Base-by-base conservation (phyloP, 2,113 vertebrate species). In the Pygoscelis antarcticus region DNA sequence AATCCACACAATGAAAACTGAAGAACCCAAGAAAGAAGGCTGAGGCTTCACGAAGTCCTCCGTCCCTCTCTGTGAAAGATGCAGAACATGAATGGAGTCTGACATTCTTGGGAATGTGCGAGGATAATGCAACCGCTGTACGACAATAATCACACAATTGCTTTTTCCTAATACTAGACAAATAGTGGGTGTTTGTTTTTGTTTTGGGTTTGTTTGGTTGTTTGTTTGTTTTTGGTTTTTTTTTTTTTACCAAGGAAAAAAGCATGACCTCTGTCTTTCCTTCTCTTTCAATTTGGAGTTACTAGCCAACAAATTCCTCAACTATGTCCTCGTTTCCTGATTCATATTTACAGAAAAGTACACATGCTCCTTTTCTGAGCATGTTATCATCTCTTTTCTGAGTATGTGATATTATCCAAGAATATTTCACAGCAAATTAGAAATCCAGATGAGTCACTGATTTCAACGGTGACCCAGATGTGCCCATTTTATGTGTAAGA, bases 381-480 rank as follows among this genome's bases (percentile, higher is more conserved):
- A 42, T 72, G 57, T 3, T n/a, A 74, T 90, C 46, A 77, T 90
- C 70, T 86, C 16, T 89, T 86, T 92, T 92, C 54, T 66, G 54
- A 77, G 9, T 62, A 42, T 72, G 57, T 3, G 9, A 19, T 86
- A 32, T 52, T 90, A 83, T 87, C 61, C 89, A 95, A 70, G 15
- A 88, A 62, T 83, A 86, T 92, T 95, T 93, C 75, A 62, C 51
- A 76, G 76, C 15, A 77, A 52, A 77, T 65, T 89, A 83, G 55
- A 83, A 79, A 61, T 74, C 54, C 76, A 86, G 23, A 88, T 90
- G 83, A 95, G 55, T 90, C 89, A 95, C 62, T 65, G 79, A 88
- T 93, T 92, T 93, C 79, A 86, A 55, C 70, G 93, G 55, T 38
- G 25, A 82, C 68, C 47, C 40, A 58, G 32, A 65, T 89, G 44